Conservation (phyloP, 2,113 vertebrate species). For the Tachycineta bicolor region DNA sequence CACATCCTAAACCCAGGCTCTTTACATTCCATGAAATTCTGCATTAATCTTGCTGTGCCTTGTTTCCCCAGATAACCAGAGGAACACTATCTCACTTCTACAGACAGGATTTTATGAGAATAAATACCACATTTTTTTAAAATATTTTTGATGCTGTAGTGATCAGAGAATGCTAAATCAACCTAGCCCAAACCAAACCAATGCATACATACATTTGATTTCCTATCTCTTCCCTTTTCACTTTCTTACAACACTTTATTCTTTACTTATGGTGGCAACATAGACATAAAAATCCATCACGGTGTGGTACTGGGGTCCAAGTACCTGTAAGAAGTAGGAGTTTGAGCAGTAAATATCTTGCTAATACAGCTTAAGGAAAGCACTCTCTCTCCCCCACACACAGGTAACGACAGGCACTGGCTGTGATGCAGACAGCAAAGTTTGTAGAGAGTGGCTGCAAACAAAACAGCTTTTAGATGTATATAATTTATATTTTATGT, state of each 20-base stretch:
- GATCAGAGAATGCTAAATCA: neutral
- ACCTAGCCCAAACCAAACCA: neutral
- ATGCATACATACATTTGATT: neutral
- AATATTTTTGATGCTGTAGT: neutral
- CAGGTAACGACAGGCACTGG: neutral
- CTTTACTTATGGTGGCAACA: neutral
- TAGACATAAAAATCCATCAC: neutral
- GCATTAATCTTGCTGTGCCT: neutral
- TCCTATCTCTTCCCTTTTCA: neutral
- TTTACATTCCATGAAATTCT: neutral
- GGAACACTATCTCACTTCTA: neutral
- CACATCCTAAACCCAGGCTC: neutral
- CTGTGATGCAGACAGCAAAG: neutral
- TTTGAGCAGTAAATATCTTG: constrained; percentile 13
- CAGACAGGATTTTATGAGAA: neutral
- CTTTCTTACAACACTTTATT: neutral
- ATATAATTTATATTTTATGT: neutral
- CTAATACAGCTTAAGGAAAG: neutral
- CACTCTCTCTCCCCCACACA: neutral
- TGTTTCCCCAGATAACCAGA: neutral
- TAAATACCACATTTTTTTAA: neutral
- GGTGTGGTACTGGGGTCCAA: neutral
- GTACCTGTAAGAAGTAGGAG: neutral
- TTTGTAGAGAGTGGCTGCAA: neutral
- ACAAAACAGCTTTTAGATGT: neutral